These are phyloP conservation scores for Mizuhopecten yessoensis DNA, from an alignment of 1,140 invertebrate genomes.

Conservation along the genomic window DNA sequence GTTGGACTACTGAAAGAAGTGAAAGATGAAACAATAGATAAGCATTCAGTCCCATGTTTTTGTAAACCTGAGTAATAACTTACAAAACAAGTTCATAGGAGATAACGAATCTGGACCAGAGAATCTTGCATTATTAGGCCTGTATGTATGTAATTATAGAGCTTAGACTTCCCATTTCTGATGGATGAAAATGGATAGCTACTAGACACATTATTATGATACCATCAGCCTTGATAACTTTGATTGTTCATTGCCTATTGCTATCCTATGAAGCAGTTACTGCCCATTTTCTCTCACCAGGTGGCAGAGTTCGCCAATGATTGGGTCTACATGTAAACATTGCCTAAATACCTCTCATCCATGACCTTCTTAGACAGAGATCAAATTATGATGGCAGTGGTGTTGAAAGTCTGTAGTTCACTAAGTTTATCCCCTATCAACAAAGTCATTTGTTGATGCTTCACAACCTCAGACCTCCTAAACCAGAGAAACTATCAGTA, in stretches of 20 bases:
- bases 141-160: neutral
- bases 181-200: neutral
- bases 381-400: neutral
- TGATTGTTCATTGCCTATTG: neutral
- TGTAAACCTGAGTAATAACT: neutral
- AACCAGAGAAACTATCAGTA: neutral
- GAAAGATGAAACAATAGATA: neutral
- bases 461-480: neutral
- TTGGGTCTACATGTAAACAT: conserved; percentile 16
- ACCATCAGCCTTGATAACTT: neutral
- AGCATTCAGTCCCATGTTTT: neutral
- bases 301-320: conserved; percentile 7
- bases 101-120: neutral
- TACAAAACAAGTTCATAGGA: neutral
- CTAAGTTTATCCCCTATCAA: neutral
- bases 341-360: neutral
- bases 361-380: neutral
- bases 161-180: neutral
- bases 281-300: conserved; percentile 2
- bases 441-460: neutral
- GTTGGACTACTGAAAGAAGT: neutral
- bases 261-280: neutral
- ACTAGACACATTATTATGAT: neutral
- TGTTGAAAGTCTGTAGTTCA: conserved; percentile 17
- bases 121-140: neutral